Percentiles rank a stretch among this genome's conserved stretches.
Evolutionary conservation across 2,888 invertebrate genomes (phyloP).

Genomic region (Chymomyza procnemis): DNA sequence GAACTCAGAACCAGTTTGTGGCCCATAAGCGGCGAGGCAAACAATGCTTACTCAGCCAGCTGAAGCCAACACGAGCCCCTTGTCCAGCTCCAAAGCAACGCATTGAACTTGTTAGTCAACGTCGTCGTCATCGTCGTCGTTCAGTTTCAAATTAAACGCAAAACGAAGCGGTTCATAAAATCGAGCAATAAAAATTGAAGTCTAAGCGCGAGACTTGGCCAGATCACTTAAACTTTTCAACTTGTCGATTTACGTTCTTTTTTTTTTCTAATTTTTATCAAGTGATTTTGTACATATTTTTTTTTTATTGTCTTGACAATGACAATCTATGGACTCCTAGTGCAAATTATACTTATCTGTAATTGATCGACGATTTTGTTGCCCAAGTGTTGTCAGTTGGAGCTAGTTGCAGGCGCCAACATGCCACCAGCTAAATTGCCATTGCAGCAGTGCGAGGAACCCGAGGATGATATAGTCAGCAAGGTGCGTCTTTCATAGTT

Average conservation of each 20-base stretch:
- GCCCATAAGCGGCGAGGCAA: conserved; percentile 7
- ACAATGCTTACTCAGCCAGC: neutral
- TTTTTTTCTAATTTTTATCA: conserved; percentile 2
- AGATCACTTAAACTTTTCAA: neutral
- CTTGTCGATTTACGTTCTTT: too few relatives aligned
- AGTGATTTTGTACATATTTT: conserved; percentile 15
- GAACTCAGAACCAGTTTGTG: conserved; percentile 30
- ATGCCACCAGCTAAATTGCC: conserved; percentile 44
- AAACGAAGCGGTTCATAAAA: conserved; percentile 44
- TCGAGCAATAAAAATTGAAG: conserved; percentile 24
- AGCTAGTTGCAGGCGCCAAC: neutral
- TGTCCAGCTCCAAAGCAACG: neutral
- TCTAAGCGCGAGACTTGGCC: neutral
- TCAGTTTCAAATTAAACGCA: conserved; percentile 60
- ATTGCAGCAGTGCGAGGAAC: conserved; percentile 33
- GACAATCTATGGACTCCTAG: conserved; percentile 76
- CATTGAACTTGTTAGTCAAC: conserved; percentile 56
- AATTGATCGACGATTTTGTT: conserved; percentile 39
- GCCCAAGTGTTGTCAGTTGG: neutral
- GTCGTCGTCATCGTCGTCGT: conserved; percentile 25
- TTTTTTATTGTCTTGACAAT: conserved; percentile 57
- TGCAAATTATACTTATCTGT: conserved; percentile 76
- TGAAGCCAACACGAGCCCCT: neutral
- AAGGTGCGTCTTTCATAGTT: conserved; percentile 56
- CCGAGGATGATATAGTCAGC: conserved; percentile 62